Conservation (phyloP, 2,888 invertebrate genomes). For the Spatulosminthurus flaviceps region DNA sequence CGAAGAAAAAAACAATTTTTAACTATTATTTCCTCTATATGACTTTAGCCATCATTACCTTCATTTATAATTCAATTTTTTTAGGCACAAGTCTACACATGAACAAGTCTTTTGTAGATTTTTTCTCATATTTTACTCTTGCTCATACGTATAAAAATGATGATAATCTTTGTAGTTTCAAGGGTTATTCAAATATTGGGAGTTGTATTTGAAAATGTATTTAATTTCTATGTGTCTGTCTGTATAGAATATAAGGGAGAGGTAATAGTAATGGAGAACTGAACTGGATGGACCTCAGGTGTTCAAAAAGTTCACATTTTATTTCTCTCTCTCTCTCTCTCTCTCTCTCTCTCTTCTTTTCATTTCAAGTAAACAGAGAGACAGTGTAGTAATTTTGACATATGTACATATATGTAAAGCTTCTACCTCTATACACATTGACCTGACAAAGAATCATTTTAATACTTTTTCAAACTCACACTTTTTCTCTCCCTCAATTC, state of each 20-base stretch:
- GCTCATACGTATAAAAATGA: no score
- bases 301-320: slow-evolving; percentile 22
- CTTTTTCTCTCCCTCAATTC: slow-evolving; percentile 21
- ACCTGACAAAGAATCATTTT: neutral
- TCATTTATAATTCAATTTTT: no score
- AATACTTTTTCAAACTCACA: neutral
- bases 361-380: neutral
- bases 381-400: neutral
- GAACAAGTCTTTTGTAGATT: no score
- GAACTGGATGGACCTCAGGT: slow-evolving; percentile 44
- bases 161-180: no score
- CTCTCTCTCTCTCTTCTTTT: slow-evolving; percentile 1
- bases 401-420: neutral
- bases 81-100: no score
- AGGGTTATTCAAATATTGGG: no score
- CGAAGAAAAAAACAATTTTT: no score
- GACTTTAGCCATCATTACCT: no score
- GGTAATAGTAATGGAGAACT: neutral
- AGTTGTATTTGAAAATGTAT: no score
- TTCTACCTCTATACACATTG: neutral
- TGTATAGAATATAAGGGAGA: neutral
- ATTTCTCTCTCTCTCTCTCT: neutral
- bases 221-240: neutral
- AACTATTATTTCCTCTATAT: no score
- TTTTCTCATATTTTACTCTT: no score